Evolutionary conservation across 2,113 vertebrate genomes (phyloP).

Genomic region (Grus americana): DNA sequence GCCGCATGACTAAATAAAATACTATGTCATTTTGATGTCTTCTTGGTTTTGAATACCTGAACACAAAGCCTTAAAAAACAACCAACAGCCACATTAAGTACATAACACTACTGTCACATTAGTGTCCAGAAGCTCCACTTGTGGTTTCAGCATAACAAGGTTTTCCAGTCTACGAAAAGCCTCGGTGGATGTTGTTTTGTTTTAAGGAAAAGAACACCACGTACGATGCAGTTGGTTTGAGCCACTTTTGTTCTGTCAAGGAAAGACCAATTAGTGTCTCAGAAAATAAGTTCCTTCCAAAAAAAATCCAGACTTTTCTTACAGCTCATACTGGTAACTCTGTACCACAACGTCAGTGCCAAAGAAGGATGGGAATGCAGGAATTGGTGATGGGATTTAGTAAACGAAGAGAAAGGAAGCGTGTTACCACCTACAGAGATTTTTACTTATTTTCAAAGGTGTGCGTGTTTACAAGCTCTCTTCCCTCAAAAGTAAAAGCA

Average conservation of each 20-base stretch:
- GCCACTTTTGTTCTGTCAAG: neutral
- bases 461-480: neutral
- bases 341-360: neutral
- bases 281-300: neutral
- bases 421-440: neutral
- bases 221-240: neutral
- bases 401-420: neutral
- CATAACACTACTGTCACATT: neutral
- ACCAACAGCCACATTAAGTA: neutral
- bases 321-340: neutral
- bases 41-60: neutral
- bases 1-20: neutral
- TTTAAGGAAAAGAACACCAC: neutral
- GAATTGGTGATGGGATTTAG: neutral
- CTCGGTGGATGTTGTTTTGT: neutral
- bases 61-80: neutral
- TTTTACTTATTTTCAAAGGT: constrained; percentile 16
- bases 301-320: neutral
- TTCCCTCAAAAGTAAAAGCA: constrained; percentile 35
- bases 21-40: neutral
- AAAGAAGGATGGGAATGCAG: neutral
- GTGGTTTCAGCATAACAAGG: neutral
- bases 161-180: neutral
- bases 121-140: neutral
- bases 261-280: neutral